Evolutionary conservation across 2,888 invertebrate species (phyloP).

Genomic region (Eubasilissa splendida): DNA sequence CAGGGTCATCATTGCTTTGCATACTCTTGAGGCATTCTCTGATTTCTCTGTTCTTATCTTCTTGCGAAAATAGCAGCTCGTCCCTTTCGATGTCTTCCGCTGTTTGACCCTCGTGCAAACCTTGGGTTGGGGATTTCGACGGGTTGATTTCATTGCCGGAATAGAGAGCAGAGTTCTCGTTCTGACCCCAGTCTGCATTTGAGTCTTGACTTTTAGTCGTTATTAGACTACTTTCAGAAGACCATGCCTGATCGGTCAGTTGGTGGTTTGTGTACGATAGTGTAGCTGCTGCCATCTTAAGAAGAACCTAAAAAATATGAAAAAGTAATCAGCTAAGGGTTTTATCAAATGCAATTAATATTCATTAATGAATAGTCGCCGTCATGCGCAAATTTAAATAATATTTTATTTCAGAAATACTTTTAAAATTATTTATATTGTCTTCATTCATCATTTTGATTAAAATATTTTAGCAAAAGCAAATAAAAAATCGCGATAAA

Average conservation of each 20-base stretch:
- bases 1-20: conserved; percentile 41
- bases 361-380: too few relatives aligned
- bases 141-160: neutral
- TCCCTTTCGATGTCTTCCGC: conserved; percentile 23
- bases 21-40: conserved; percentile 45
- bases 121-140: conserved; percentile 26
- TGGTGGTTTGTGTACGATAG: conserved; percentile 44
- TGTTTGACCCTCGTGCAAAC: neutral
- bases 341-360: too few relatives aligned
- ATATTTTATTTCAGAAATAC: too few relatives aligned
- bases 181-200: conserved; percentile 40
- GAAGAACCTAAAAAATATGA: too few relatives aligned
- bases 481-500: too few relatives aligned
- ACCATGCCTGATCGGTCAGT: conserved; percentile 43
- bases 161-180: neutral
- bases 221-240: conserved; percentile 35
- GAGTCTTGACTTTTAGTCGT: conserved; percentile 47
- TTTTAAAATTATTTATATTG: too few relatives aligned
- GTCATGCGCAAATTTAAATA: too few relatives aligned
- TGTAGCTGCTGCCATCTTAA: conserved; percentile 44
- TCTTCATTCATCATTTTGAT: too few relatives aligned
- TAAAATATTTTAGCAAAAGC: too few relatives aligned
- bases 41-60: conserved; percentile 43
- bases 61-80: conserved; percentile 14
- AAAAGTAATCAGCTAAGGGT: too few relatives aligned